Evolutionary conservation across 2,888 invertebrate species (phyloP).

Genomic region (Hirtodrosophila histrioides): DNA sequence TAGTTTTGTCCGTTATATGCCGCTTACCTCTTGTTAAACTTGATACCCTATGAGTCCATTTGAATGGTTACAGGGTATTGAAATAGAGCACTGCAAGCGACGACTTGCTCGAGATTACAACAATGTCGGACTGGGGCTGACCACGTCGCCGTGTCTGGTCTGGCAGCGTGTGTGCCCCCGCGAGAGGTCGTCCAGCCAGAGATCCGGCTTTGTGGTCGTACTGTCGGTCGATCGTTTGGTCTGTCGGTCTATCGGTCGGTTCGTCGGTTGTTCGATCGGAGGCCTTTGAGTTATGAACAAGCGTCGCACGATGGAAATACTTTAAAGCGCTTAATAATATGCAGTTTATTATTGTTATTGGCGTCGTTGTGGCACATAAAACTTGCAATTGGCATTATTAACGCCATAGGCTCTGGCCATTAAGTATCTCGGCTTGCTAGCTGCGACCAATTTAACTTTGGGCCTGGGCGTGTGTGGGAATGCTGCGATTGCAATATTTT

Average conservation of each 20-base stretch:
- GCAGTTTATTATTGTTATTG: conserved; percentile 75
- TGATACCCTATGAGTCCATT: too few species aligned
- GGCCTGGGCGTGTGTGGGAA: conserved; percentile 69
- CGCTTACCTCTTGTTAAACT: too few species aligned
- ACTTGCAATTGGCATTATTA: conserved; percentile 75
- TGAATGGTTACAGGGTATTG: neutral
- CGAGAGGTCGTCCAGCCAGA: conserved; percentile 72
- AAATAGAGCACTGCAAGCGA: conserved; percentile 34
- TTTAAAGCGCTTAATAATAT: conserved; percentile 75
- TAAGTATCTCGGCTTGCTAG: conserved; percentile 14
- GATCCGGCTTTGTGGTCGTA: conserved; percentile 66
- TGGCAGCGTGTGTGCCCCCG: conserved; percentile 63
- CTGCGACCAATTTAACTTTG: conserved; percentile 10
- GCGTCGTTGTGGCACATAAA: conserved; percentile 59
- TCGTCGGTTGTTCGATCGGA: conserved; percentile 22
- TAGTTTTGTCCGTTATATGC: too few species aligned
- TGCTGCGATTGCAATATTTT: conserved; percentile 53
- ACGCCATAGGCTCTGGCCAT: conserved; percentile 67
- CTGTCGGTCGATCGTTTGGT: conserved; percentile 19
- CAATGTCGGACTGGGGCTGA: conserved; percentile 45
- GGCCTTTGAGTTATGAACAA: conserved; percentile 57
- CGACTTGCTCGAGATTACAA: conserved; percentile 40
- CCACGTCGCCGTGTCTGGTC: conserved; percentile 72
- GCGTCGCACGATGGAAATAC: conserved; percentile 65
- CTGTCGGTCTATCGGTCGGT: conserved; percentile 9